phyloP scores from a whole-genome alignment of 2,113 vertebrate species.

The Gobiocypris rarus region DNA sequence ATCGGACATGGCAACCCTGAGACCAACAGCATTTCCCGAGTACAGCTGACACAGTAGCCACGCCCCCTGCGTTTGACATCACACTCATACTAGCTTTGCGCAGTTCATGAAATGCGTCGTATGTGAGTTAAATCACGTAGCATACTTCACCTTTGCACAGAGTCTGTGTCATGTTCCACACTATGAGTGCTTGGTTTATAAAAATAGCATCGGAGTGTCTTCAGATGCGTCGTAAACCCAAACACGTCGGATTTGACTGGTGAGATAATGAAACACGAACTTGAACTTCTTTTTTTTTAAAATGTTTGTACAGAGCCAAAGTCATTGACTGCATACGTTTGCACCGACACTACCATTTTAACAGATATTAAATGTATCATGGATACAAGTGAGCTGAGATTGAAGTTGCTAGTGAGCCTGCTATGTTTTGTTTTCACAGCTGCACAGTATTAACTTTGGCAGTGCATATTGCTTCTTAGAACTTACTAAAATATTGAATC shows the following conservation, averaged over 20 bases:
- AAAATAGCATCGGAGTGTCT: slow-evolving; percentile 12
- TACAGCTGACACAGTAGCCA: background rate
- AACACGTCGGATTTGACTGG: slow-evolving; percentile 45
- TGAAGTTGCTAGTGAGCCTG: background rate
- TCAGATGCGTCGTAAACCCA: slow-evolving; percentile 17
- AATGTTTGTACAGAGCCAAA: background rate
- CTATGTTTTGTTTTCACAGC: slow-evolving; percentile 9
- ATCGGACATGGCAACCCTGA: slow-evolving; percentile 3
- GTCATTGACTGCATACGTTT: background rate
- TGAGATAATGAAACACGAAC: slow-evolving; percentile 34
- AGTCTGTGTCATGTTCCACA: background rate
- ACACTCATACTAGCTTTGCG: slow-evolving; percentile 29
- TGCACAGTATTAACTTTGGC: background rate
- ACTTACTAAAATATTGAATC: background rate
- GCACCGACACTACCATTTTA: background rate
- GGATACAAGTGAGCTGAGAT: background rate
- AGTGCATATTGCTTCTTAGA: background rate
- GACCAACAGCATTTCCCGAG: slow-evolving; percentile 29
- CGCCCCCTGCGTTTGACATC: slow-evolving; percentile 9
- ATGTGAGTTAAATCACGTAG: background rate
- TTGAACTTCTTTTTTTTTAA: slow-evolving; percentile 25
- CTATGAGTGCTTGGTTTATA: background rate
- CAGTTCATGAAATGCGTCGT: slow-evolving; percentile 21
- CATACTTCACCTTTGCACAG: background rate
- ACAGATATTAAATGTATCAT: background rate